These are phyloP conservation scores for Anorthoa munda DNA, from an alignment of 2,888 invertebrate genomes.

Conservation along the genomic window DNA sequence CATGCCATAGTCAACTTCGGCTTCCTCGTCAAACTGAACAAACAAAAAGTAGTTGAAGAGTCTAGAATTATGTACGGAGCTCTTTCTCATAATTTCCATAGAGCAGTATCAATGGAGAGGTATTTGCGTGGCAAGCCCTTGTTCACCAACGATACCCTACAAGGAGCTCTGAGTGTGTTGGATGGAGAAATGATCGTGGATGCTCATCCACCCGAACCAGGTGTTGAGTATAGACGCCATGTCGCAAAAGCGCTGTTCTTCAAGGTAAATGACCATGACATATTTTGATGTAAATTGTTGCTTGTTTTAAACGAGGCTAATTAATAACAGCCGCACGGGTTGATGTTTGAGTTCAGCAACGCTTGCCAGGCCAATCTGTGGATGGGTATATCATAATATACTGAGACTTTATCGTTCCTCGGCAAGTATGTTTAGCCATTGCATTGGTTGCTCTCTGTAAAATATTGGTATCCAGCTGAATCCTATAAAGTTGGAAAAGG, in stretches of 20 bases:
- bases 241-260: slow-evolving; percentile 92
- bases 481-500: no score
- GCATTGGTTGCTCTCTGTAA: no score
- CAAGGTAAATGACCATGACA: slow-evolving; percentile 85
- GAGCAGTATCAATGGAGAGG: slow-evolving; percentile 89
- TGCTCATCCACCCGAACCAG: slow-evolving; percentile 87
- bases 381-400: no score
- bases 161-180: slow-evolving; percentile 75
- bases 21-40: slow-evolving; percentile 91
- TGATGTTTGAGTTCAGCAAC: no score
- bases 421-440: no score
- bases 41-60: slow-evolving; percentile 39
- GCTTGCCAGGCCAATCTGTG: no score
- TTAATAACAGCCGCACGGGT: no score
- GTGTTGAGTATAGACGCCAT: slow-evolving; percentile 90
- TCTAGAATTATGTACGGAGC: slow-evolving; percentile 91
- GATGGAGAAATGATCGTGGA: slow-evolving; percentile 74
- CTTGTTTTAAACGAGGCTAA: no score
- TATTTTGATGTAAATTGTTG: not conserved
- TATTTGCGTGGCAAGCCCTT: slow-evolving; percentile 83
- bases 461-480: no score
- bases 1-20: slow-evolving; percentile 95
- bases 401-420: no score
- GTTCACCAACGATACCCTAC: slow-evolving; percentile 83
- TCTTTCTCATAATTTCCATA: slow-evolving; percentile 82